Base-by-base conservation (phyloP, 2,113 vertebrate species). In the Phaethornis superciliosus region DNA sequence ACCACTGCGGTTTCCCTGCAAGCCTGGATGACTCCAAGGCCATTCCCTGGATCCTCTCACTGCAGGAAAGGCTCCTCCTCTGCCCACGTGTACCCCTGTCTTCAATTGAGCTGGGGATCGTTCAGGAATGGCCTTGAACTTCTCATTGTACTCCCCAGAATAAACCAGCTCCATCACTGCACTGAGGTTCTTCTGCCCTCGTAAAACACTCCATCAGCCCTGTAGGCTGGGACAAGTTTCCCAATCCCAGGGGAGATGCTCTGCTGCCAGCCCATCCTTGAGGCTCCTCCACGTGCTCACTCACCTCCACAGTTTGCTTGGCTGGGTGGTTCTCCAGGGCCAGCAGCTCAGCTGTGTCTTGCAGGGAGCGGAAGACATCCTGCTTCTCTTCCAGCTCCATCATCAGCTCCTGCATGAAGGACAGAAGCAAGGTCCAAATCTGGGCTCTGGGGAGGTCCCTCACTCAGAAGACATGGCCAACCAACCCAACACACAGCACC, bases 291-390 rank as follows among this genome's bases (percentile, higher is more conserved):
- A 0, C 2, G 4, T 0, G 14, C 56, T 47, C 7, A 5, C 94
- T 97, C 94, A 99, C 99, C 99, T 99, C 99, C 7, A 99, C 98
- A 0, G 99, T 99, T 95, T 99, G 99, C 82, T 99, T 99, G 97
- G 99, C 99, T 0, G 99, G 99, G 95, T 99, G 99, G 96, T 99
- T 99, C 89, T 99, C 98, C 96, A 98, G 97, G 81, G 99, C 99
- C 62, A 99, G 97, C 12, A 97, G 96, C 75, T 98, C 98, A 1
- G 98, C 99, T 1, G 98, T 99, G 92, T 99, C 99, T 83, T 99
- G 99, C 7, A 99, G 98, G 16, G 98, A 98, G 8, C 88, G 96
- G 98, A 99, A 99, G 78, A 99, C 96, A 37, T 98, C 98, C 94
- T 98, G 99, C 85, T 99, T 99, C 89, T 99, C 98, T 15, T 99